These are phyloP conservation scores for Corythornis vintsioides DNA, from an alignment of 2,113 vertebrate genomes.

Conservation along the genomic window DNA sequence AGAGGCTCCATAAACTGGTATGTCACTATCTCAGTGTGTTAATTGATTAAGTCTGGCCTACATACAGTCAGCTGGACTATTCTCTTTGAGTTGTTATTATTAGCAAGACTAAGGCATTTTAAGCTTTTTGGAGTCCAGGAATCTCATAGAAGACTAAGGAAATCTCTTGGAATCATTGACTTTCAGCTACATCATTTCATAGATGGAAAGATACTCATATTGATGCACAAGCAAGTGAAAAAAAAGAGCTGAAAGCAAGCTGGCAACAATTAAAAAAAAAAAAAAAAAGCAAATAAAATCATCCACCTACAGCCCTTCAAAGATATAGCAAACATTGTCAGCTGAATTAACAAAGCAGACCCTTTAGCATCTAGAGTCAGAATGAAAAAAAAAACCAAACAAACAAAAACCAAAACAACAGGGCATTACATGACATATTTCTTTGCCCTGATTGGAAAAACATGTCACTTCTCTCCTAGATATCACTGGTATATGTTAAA, in stretches of 20 bases:
- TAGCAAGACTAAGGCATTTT: background rate
- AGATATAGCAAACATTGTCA: background rate
- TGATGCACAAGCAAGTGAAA: background rate
- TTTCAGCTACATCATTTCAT: background rate
- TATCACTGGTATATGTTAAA: slow-evolving; percentile 22
- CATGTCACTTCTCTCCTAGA: slow-evolving; percentile 19
- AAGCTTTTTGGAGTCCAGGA: slow-evolving; percentile 23
- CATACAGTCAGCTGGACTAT: background rate
- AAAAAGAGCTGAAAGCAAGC: background rate
- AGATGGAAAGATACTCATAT: background rate
- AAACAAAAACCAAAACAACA: background rate
- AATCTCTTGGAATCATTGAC: background rate
- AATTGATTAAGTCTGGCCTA: slow-evolving; percentile 33
- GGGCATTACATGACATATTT: slow-evolving; percentile 25
- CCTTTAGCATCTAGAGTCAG: background rate
- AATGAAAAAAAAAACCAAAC: background rate
- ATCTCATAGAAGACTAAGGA: background rate
- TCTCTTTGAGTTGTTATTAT: background rate
- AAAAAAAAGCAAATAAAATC: background rate
- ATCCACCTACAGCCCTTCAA: background rate
- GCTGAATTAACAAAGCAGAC: background rate
- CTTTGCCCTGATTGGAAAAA: slow-evolving; percentile 20
- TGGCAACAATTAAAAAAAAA: background rate
- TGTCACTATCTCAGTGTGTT: slow-evolving; percentile 12
- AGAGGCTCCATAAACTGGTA: background rate